Evolutionary conservation across 2,888 invertebrate genomes (phyloP), one percentile per base, ranked within the genome.

Genomic region (Aleiodes alternator): DNA sequence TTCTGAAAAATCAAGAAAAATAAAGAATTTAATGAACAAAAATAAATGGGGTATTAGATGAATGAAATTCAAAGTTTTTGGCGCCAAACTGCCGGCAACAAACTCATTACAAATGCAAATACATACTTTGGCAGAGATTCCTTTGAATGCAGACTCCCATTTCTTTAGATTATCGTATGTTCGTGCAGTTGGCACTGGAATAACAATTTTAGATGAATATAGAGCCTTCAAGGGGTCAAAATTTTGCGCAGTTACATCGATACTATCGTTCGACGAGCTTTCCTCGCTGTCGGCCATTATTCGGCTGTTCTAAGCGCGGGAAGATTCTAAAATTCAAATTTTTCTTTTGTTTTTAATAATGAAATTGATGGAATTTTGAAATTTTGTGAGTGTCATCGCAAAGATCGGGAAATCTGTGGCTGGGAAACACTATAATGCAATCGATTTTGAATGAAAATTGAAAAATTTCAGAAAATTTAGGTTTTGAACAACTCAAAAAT

Each of bases 211-310:
- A 0, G 90, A 80, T 0, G 93, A 92, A 81, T 93, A 93, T 12
- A 96, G 89, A 0, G 94, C 95, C 85, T 93, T 93, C 2, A 95
- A 53, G 0, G 96, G 94, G 90, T 96, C 92, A 82, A 95, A 96
- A 68, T 90, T 85, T 7, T 90, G 91, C 86, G 92, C 93, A 53
- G 85, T 89, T 69, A 91, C 89, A 82, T 94, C 92, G 74, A 94
- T 85, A 82, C 88, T 89, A 57, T 91, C 90, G 76, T 91, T 91
- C 34, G 80, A 82, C 59, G 86, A 88, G 79, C 84, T 80, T 38
- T 79, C 76, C 64, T 77, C 81, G 29, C 76, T 75, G 75, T 85
- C 84, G 76, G 84, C 87, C 88, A 87, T 88, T 11, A 80, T 82
- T 34, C 2, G 29, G 71, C 68, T 75, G 72, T 9, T 9, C 4